Percentiles rank a stretch among this genome's conserved stretches.
Evolutionary conservation across 2,797 vertebrate species (phyloP).

Genomic region (Fundulus diaphanus): DNA sequence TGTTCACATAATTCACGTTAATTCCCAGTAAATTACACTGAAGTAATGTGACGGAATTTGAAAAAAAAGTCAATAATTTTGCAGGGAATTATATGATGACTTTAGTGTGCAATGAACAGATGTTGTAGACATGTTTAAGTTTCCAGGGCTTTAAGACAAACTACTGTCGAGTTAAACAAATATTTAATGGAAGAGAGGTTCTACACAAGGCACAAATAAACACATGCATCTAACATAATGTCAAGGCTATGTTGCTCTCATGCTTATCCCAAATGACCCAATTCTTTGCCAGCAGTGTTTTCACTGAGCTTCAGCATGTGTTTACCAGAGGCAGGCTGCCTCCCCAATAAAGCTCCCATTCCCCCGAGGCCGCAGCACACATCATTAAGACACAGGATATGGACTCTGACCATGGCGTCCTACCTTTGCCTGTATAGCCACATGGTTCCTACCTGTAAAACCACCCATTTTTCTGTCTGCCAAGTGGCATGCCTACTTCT

Average conservation of each 20-base stretch:
- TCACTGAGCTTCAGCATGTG: constrained; percentile 75
- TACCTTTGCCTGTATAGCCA: constrained; percentile 67
- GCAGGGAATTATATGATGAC: not conserved
- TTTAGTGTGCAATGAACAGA: constrained; percentile 38
- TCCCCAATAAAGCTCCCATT: constrained; percentile 75
- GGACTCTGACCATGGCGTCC: constrained; percentile 73
- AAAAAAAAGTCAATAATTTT: not conserved
- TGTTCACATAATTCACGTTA: too few species aligned
- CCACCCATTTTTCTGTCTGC: constrained; percentile 53
- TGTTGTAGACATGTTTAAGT: constrained; percentile 42
- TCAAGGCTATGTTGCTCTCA: constrained; percentile 60
- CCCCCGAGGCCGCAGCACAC: constrained; percentile 67
- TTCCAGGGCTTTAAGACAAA: constrained; percentile 54
- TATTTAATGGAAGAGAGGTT: constrained; percentile 56
- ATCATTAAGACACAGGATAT: constrained; percentile 81
- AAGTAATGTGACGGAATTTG: not conserved
- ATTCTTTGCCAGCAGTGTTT: constrained; percentile 70
- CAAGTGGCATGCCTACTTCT: constrained; percentile 48
- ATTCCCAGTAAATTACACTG: too few species aligned
- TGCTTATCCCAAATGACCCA: constrained; percentile 77
- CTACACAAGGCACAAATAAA: constrained; percentile 38
- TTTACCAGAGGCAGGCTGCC: constrained; percentile 76
- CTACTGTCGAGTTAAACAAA: constrained; percentile 61
- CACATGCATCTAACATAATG: constrained; percentile 55
- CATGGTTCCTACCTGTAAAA: constrained; percentile 80